Base-by-base conservation (phyloP, 2,888 invertebrate genomes). In the Drosophila pseudotakahashii region DNA sequence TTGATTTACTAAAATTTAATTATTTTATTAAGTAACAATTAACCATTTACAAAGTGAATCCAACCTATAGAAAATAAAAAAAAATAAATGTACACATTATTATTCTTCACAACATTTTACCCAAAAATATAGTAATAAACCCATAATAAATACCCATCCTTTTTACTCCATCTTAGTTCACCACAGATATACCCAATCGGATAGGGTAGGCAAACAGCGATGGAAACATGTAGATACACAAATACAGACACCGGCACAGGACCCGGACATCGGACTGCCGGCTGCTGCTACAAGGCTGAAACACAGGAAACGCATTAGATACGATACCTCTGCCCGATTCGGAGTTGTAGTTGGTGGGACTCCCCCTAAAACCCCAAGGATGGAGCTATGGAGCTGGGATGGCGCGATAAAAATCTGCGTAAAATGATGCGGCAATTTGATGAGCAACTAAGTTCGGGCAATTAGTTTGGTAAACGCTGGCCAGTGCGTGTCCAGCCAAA, bases 261-360 rank as follows among this genome's bases (percentile, higher is more conserved):
- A n/a, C 47, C 7, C 41, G 47, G 34, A 75, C 58, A 55, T 26
- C 73, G 44, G 42, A 11, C 67, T 34, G 42, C n/a, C 64, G 50
- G 75, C 63, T 66, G 75, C 63, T 66, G 63, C 42, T 64, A 88
- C 88, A 86, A 70, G 73, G 81, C 64, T 69, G 68, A 44, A 73
- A 82, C 83, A 85, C 86, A 80, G 89, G 86, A 86, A 89, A 80
- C 86, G 86, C 85, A 88, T 88, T 88, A 83, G 85, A 81, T 80
- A 73, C 78, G 82, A 81, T 80, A 73, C 78, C 78, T 79, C 69
- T 39, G 42, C 47, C 44, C 42, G 36, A 47, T 44, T 54, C 48
- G 50, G 44, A 51, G 48, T 60, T 44, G 14, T 37, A 41, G 58
- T 48, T 50, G 51, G 41, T 39, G 16, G 26, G 57, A 66, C 26